These are phyloP conservation scores for Syritta pipiens DNA, from an alignment of 2,888 invertebrate genomes.

Conservation along the genomic window DNA sequence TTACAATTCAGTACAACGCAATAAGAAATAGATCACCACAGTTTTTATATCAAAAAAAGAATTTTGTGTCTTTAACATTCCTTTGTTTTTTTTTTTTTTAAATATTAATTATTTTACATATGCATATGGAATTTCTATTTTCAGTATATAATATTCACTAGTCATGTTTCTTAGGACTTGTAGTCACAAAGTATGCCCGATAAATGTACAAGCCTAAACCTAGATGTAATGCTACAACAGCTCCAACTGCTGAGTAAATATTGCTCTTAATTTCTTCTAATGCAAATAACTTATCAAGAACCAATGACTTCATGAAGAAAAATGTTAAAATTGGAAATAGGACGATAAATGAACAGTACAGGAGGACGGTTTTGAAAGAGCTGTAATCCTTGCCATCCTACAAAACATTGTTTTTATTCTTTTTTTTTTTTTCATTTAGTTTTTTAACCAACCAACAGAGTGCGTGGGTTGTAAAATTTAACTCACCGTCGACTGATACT, in stretches of 20 bases:
- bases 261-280: slow-evolving; percentile 84
- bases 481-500: too few relatives aligned
- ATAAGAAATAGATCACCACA: too few relatives aligned
- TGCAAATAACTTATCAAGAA: slow-evolving; percentile 85
- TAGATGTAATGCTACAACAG: slow-evolving; percentile 87
- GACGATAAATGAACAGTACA: slow-evolving; percentile 88
- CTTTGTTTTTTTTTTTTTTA: neutral
- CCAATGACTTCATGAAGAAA: slow-evolving; percentile 84
- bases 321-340: slow-evolving; percentile 87
- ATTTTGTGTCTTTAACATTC: neutral
- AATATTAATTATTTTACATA: neutral
- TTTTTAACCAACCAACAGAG: too few relatives aligned
- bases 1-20: too few relatives aligned
- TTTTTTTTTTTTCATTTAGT: too few relatives aligned
- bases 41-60: neutral
- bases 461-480: too few relatives aligned
- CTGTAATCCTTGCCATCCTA: slow-evolving; percentile 83
- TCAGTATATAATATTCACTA: slow-evolving; percentile 16
- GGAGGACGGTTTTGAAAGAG: slow-evolving; percentile 87
- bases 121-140: neutral
- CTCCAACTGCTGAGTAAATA: slow-evolving; percentile 88
- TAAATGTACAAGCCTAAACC: slow-evolving; percentile 89
- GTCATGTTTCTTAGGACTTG: slow-evolving; percentile 30
- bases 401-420: too few relatives aligned
- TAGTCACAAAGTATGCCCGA: slow-evolving; percentile 84